These are phyloP conservation scores for Phthorimaea operculella DNA, from an alignment of 1,140 invertebrate genomes.

Conservation along the genomic window DNA sequence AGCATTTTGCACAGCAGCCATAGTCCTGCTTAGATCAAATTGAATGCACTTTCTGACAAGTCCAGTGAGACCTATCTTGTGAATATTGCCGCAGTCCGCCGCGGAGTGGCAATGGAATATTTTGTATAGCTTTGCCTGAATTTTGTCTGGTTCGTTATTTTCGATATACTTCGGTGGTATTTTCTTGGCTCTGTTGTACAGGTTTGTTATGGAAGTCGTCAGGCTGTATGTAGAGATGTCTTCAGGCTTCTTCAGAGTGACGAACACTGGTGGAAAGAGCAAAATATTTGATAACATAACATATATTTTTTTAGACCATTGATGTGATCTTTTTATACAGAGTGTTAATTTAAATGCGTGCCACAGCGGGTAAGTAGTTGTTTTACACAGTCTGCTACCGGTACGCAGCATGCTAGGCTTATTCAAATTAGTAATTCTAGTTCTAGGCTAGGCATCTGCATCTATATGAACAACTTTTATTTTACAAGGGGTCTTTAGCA, in stretches of 20 bases:
- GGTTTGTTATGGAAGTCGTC: conserved; percentile 32
- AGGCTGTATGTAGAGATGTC: conserved; percentile 42
- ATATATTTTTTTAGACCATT: no score
- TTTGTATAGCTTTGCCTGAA: conserved; percentile 32
- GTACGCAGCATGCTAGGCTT: no score
- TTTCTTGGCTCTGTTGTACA: conserved; percentile 43
- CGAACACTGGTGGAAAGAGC: no score
- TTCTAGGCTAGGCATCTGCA: no score
- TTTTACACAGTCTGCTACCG: no score
- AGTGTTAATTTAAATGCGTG: no score
- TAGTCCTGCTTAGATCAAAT: conserved; percentile 38
- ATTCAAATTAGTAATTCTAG: no score
- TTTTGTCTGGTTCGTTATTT: conserved; percentile 40
- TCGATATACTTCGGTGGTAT: conserved; percentile 46
- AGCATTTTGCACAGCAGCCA: conserved; percentile 44
- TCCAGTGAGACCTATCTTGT: conserved; percentile 38
- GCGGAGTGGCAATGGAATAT: conserved; percentile 36
- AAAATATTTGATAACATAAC: no score
- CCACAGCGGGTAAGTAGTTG: no score
- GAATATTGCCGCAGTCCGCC: conserved; percentile 35
- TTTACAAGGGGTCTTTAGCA: no score
- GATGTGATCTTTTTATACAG: no score
- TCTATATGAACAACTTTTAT: no score
- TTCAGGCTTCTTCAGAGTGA: conserved; percentile 25
- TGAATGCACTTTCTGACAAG: conserved; percentile 40